Base-by-base conservation (phyloP, 2,797 vertebrate species). In the Galagoides demidoff region DNA sequence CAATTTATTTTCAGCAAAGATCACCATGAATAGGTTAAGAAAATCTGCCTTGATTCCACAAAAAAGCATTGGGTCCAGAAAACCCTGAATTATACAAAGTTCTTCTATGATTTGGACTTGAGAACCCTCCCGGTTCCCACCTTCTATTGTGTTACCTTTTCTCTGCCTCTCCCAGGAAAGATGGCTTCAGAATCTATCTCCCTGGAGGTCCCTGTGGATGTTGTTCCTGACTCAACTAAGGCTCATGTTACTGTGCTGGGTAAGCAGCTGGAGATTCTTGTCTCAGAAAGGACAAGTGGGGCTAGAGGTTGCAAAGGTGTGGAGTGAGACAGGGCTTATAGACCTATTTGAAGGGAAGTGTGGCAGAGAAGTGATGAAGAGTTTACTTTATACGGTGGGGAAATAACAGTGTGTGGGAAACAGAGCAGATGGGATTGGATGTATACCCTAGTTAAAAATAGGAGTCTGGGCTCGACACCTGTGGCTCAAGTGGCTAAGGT, bases 221-320 rank as follows among this genome's bases (percentile, higher is more conserved):
- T 97, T 31, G 94, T 98, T 92, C 97, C 98, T 55, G 98, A 98
- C 85, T 98, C 98, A 49, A 49, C 92, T 55, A 86, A 83, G 94
- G 98, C 97, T 74, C 97, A 34, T 2, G 79, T 98, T 70, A 97
- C 97, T 79, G 97, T 95, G 74, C 97, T 98, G 39, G 98, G 98
- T 98, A 94, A 98, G 98, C 92, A 74, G 95, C 23, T 16, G 16
- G 63, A 68, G 34, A 43, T 8, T 31, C 66, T 73, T 49, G 57
- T 43, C 10, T 89, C 22, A n/a, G 63, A 39, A 27, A 55, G 64
- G 27, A 45, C 9, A 73, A 73, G 7, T 1, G 2, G 3, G 22
- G 14, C 23, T 9, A 29, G 81, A 82, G 66, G 29, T 37, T 85
- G 68, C 31, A 57, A 45, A 31, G 31, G 27, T 43, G 11, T 55